These are phyloP conservation scores for Plecotus auritus DNA, from an alignment of 2,113 vertebrate genomes.

Conservation along the genomic window DNA sequence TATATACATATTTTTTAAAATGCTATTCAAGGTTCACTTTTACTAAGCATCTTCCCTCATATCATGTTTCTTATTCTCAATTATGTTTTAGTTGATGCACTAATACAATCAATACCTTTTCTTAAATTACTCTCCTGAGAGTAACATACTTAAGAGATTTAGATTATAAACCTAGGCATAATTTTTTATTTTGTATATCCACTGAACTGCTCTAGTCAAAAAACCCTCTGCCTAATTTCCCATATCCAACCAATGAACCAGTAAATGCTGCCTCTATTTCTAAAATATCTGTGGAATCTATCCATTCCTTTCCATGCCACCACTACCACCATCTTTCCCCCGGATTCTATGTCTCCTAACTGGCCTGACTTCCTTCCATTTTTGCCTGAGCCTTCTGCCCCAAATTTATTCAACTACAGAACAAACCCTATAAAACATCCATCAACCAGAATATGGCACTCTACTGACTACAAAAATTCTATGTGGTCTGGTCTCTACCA, in stretches of 20 bases:
- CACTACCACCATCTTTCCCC: not conserved
- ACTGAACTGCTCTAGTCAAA: not conserved
- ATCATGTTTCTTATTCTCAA: not conserved
- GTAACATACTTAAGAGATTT: not conserved
- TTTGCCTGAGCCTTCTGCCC: not conserved
- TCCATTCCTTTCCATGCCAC: not conserved
- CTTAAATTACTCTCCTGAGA: not conserved
- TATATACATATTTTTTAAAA: no score
- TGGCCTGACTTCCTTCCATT: not conserved
- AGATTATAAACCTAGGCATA: not conserved
- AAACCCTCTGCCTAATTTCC: not conserved
- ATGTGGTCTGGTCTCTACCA: not conserved
- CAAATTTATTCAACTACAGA: not conserved
- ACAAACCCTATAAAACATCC: not conserved
- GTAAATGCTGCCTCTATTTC: not conserved
- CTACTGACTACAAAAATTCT: not conserved
- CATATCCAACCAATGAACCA: not conserved
- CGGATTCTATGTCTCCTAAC: not conserved
- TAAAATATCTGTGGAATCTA: not conserved
- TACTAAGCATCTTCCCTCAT: not conserved
- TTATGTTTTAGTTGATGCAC: not conserved
- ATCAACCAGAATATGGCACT: not conserved
- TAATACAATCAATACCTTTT: not conserved
- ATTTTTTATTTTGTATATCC: not conserved
- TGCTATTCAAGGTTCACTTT: not conserved